Evolutionary conservation across 2,797 vertebrate genomes (phyloP).

Genomic region (Pangasius larnaudii): DNA sequence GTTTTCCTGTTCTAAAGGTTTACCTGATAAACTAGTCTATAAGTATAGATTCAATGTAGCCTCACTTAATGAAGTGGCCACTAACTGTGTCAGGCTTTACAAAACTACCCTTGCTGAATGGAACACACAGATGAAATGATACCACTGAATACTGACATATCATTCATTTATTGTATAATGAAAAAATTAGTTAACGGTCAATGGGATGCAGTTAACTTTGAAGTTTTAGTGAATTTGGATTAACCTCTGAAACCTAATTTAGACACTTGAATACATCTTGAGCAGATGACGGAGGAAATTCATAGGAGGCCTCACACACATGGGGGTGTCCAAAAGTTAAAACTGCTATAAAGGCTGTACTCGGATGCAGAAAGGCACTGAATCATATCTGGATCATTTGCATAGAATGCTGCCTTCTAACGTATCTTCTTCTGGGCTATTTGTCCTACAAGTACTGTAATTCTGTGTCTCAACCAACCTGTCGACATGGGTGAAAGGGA

Average conservation of each 20-base stretch:
- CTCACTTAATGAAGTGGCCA: background rate
- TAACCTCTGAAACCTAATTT: background rate
- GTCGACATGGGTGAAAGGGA: background rate
- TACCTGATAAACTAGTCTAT: background rate
- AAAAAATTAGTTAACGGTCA: conserved; percentile 16
- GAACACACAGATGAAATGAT: background rate
- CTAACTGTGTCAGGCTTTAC: background rate
- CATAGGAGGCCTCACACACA: conserved; percentile 50
- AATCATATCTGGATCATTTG: background rate
- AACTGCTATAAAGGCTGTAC: background rate
- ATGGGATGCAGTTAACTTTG: background rate
- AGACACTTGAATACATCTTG: background rate
- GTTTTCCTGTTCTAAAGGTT: background rate
- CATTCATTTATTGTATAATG: background rate
- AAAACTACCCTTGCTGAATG: background rate
- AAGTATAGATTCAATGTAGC: background rate
- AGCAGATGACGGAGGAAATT: conserved; percentile 53
- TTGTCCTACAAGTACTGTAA: background rate
- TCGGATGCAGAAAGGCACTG: background rate
- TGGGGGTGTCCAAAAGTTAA: background rate
- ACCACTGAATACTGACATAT: background rate
- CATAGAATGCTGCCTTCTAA: background rate
- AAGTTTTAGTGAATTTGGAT: background rate
- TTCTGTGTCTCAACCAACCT: background rate
- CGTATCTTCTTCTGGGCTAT: background rate